These are phyloP conservation scores for Australoheros facetus DNA, from an alignment of 2,797 vertebrate genomes.

Conservation along the genomic window DNA sequence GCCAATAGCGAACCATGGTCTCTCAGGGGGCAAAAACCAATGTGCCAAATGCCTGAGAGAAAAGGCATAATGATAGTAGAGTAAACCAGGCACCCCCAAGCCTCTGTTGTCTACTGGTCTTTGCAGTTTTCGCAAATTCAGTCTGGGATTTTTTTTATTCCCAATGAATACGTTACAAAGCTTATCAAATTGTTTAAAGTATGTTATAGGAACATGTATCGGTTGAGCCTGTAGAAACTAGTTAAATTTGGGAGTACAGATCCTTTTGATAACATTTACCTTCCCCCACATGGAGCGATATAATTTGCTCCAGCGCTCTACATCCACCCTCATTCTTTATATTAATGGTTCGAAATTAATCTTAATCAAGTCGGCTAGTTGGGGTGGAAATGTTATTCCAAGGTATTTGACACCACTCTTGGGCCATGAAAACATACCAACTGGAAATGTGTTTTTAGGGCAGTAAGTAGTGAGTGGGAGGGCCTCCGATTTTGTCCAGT, in stretches of 20 bases:
- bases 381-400: not conserved
- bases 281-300: not conserved
- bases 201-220: too few relatives aligned
- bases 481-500: not conserved
- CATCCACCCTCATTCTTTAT: not conserved
- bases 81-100: too few relatives aligned
- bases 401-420: not conserved
- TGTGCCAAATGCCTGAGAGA: too few relatives aligned
- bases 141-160: too few relatives aligned
- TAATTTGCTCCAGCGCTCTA: not conserved
- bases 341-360: not conserved
- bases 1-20: too few relatives aligned
- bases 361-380: not conserved
- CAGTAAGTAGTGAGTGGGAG: not conserved
- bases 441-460: not conserved
- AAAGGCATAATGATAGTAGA: too few relatives aligned
- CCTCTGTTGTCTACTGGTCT: too few relatives aligned
- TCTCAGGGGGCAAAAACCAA: too few relatives aligned
- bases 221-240: not conserved
- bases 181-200: too few relatives aligned
- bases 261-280: not conserved
- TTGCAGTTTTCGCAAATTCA: too few relatives aligned
- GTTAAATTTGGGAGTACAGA: not conserved
- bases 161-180: too few relatives aligned
- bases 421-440: not conserved